Base-by-base conservation (phyloP, 2,113 vertebrate genomes). In the Hystrix cristata region DNA sequence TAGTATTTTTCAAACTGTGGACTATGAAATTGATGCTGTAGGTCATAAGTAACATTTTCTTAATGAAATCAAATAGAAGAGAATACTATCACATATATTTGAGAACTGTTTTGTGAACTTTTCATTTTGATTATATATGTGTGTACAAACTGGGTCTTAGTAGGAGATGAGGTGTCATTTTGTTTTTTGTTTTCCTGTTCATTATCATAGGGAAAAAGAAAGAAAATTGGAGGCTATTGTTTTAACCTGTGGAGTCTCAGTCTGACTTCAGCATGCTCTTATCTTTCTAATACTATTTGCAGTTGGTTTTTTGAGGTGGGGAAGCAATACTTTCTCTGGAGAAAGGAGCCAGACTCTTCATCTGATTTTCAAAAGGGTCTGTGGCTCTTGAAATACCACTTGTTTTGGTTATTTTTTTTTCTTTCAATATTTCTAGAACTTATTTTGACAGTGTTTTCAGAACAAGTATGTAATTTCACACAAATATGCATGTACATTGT, bases 401-500 rank as follows among this genome's bases (percentile, higher is more conserved):
- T 71, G 7, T 86, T 84, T 69, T 25, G n/a, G 38, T 46, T 69
- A 69, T 51, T 64, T 74, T 76, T 69, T 5, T 87, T 65, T 91
- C 46, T 71, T 76, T 90, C 31, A 69, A 21, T 51, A 38, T 89
- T 86, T 95, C 84, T 80, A 38, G 27, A 91, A 29, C 48, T 27
- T 71, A 10, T 90, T n/a, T 94, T 76, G 55, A 3, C 71, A 19
- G 53, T 15, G 19, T 90, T 94, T 96, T 88, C 69, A 85, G 27
- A 90, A 31, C 46, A 29, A 51, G 2, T 3, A 2, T 90, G 25
- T 85, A n/a, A 87, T 7, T 62, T 80, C 71, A 72, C 4, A 31
- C 16, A 67, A 72, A 51, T 43, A 84, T 80, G 48, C 12, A 43
- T 76, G 11, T 11, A 38, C 12, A 5, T 86, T 85, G 71, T 85